These are phyloP conservation scores for Pangasius djambal DNA, from an alignment of 2,797 vertebrate species.

Conservation along the genomic window DNA sequence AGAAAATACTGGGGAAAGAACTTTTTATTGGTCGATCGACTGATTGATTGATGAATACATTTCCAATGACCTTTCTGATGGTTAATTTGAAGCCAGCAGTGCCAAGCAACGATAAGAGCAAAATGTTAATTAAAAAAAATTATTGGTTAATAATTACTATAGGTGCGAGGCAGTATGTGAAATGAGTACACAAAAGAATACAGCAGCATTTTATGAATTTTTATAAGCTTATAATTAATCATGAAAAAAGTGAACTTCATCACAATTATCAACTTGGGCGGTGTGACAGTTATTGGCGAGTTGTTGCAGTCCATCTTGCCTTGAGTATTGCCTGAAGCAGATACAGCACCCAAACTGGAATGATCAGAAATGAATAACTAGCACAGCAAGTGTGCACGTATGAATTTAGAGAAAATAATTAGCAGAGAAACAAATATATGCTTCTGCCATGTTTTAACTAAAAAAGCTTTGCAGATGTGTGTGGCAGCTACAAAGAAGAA, in stretches of 20 bases:
- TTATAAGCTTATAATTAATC: neutral
- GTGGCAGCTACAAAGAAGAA: neutral
- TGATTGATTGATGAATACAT: conserved; percentile 12
- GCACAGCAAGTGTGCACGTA: neutral
- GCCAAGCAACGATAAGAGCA: neutral
- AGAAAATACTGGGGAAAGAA: neutral
- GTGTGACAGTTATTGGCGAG: neutral
- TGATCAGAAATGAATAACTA: conserved; percentile 9
- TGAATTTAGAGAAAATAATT: neutral
- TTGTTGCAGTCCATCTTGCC: neutral
- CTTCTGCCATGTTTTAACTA: neutral
- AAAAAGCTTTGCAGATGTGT: neutral
- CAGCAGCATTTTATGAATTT: neutral
- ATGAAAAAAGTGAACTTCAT: neutral
- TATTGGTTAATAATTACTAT: neutral
- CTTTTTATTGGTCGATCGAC: neutral
- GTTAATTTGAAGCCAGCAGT: neutral
- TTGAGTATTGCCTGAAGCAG: conserved; percentile 6
- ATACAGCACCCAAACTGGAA: neutral
- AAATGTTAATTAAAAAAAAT: neutral
- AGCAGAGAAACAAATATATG: neutral
- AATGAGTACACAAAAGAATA: neutral
- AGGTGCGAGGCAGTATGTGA: neutral
- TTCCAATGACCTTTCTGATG: too few relatives aligned
- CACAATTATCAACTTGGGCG: neutral